These are phyloP conservation scores for Herminia tarsipennalis DNA, from an alignment of 2,888 invertebrate genomes.

Conservation along the genomic window DNA sequence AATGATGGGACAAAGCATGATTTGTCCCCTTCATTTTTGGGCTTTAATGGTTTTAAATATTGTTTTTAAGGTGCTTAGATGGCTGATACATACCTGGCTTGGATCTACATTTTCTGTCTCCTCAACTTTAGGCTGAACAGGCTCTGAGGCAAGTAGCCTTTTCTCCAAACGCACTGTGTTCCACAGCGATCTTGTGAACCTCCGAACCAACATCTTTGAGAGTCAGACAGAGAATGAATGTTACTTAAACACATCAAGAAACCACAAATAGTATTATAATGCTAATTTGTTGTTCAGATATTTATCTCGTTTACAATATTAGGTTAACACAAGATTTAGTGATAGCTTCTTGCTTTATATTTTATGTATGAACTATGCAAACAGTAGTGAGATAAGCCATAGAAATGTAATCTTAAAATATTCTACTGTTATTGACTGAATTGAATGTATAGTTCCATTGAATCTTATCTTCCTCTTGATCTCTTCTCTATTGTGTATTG, in stretches of 20 bases:
- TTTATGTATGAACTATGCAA: neutral
- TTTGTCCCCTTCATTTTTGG: too few species aligned
- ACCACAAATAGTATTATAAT: conserved; percentile 18
- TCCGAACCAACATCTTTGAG: conserved; percentile 73
- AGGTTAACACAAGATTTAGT: neutral
- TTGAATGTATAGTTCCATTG: too few species aligned
- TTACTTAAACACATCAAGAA: conserved; percentile 6
- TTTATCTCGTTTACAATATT: conserved; percentile 14
- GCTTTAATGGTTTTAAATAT: too few species aligned
- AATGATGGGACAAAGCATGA: too few species aligned
- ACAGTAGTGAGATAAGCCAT: neutral
- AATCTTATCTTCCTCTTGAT: neutral
- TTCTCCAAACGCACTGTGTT: conserved; percentile 59
- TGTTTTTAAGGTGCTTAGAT: too few species aligned
- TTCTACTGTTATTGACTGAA: neutral
- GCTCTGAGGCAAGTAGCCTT: conserved; percentile 70
- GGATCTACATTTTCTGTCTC: conserved; percentile 64
- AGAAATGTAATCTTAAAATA: too few species aligned
- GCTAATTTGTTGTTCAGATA: conserved; percentile 21
- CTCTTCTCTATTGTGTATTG: neutral
- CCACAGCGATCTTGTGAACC: conserved; percentile 68
- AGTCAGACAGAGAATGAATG: conserved; percentile 22
- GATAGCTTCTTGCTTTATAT: neutral
- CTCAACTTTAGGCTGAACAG: conserved; percentile 60
- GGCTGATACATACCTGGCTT: conserved; percentile 56